phyloP scores from a whole-genome alignment of 2,888 invertebrate genomes.

The Linnaemya vulpina region DNA sequence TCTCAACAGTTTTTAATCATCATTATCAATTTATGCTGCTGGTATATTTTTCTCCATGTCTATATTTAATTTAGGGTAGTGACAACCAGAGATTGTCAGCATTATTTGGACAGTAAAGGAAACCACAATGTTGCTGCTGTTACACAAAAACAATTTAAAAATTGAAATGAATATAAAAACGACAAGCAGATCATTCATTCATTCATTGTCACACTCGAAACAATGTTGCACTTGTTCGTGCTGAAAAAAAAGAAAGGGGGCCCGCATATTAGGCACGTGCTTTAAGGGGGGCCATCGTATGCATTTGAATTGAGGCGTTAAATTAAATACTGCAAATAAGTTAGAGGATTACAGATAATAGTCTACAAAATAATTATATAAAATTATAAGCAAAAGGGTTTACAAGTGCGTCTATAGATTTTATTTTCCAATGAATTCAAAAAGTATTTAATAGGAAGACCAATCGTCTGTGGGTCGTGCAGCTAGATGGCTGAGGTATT shows the following conservation, averaged over 20 bases:
- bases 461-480: no score
- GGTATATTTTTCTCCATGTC: no score
- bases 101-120: slow-evolving; percentile 44
- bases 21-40: neutral
- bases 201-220: slow-evolving; percentile 30
- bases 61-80: neutral
- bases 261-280: slow-evolving; percentile 80
- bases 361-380: no score
- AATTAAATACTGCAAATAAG: neutral
- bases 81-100: slow-evolving; percentile 49
- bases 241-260: slow-evolving; percentile 43
- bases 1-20: no score
- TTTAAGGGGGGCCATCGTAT: slow-evolving; percentile 46
- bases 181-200: slow-evolving; percentile 35
- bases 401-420: no score
- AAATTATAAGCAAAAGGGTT: no score
- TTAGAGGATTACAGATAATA: neutral
- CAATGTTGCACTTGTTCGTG: slow-evolving; percentile 60
- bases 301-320: neutral
- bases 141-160: slow-evolving; percentile 44
- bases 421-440: no score
- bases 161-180: slow-evolving; percentile 31
- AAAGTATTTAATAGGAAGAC: no score
- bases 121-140: slow-evolving; percentile 55
- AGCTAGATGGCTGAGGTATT: no score